Percentiles rank a stretch among this genome's conserved stretches.
Evolutionary conservation across 2,797 vertebrate genomes (phyloP).

Genomic region (Atherinosoma microstoma): DNA sequence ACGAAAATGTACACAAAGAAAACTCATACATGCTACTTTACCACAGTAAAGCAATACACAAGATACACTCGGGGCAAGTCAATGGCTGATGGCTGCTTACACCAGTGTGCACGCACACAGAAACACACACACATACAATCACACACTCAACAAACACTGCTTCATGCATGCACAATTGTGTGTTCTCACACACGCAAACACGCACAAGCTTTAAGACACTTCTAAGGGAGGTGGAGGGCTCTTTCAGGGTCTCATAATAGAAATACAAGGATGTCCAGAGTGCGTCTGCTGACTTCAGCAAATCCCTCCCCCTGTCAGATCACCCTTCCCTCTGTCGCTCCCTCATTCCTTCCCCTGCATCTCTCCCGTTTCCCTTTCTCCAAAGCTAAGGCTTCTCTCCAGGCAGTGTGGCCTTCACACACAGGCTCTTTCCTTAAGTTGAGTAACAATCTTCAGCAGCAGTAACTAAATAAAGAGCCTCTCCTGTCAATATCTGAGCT

Average conservation of each 20-base stretch:
- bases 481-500: slow-evolving; percentile 47
- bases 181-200: slow-evolving; percentile 40
- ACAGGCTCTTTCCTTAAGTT: slow-evolving; percentile 42
- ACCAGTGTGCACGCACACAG: slow-evolving; percentile 44
- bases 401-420: slow-evolving; percentile 45
- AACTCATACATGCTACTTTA: slow-evolving; percentile 72
- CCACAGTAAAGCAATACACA: slow-evolving; percentile 66
- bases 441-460: slow-evolving; percentile 67
- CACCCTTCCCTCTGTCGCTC: slow-evolving; percentile 26
- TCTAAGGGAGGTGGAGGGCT: slow-evolving; percentile 67
- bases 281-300: slow-evolving; percentile 64
- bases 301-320: slow-evolving; percentile 36
- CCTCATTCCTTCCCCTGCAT: slow-evolving; percentile 8
- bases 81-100: slow-evolving; percentile 71
- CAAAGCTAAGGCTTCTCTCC: slow-evolving; percentile 72
- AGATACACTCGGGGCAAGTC: slow-evolving; percentile 67
- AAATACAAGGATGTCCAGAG: slow-evolving; percentile 51
- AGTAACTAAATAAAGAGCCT: slow-evolving; percentile 63
- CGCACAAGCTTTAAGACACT: slow-evolving; percentile 76
- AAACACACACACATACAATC: slow-evolving; percentile 24
- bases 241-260: slow-evolving; percentile 62
- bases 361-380: slow-evolving; percentile 35
- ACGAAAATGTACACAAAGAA: slow-evolving; percentile 76
- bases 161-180: slow-evolving; percentile 41
- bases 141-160: slow-evolving; percentile 45